Conservation (phyloP, 1,140 invertebrate species). For the Sipha flava region DNA sequence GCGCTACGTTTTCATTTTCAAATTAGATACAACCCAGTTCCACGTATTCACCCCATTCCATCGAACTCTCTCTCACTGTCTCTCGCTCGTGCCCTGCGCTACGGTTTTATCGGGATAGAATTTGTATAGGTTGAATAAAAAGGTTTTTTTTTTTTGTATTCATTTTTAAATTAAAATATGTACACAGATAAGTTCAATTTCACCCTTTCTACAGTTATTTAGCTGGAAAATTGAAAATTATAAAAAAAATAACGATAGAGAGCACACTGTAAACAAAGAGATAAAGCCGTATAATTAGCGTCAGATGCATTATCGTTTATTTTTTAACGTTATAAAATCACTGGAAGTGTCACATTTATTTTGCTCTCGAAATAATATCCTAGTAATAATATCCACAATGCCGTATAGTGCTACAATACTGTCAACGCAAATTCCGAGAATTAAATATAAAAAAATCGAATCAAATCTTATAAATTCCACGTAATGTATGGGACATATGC, state of each 20-base stretch:
- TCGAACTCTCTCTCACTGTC: not conserved
- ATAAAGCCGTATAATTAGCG: not conserved
- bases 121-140: slow-evolving; percentile 12
- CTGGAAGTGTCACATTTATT: not conserved
- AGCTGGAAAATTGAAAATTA: slow-evolving; percentile 26
- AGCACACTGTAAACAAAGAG: not conserved
- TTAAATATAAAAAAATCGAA: no score
- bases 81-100: not conserved
- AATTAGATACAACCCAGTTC: slow-evolving; percentile 10
- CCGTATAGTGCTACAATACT: no score
- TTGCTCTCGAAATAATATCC: not conserved
- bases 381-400: no score
- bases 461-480: no score
- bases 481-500: no score
- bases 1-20: slow-evolving; percentile 27
- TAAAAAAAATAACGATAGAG: not conserved
- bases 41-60: not conserved
- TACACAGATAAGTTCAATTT: slow-evolving; percentile 1
- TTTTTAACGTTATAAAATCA: not conserved
- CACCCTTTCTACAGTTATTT: not conserved
- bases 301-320: not conserved
- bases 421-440: no score
- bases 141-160: not conserved
- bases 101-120: not conserved
- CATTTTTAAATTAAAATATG: slow-evolving; percentile 18